Evolutionary conservation across 2,888 invertebrate species (phyloP).

Genomic region (Conomelus anceps): DNA sequence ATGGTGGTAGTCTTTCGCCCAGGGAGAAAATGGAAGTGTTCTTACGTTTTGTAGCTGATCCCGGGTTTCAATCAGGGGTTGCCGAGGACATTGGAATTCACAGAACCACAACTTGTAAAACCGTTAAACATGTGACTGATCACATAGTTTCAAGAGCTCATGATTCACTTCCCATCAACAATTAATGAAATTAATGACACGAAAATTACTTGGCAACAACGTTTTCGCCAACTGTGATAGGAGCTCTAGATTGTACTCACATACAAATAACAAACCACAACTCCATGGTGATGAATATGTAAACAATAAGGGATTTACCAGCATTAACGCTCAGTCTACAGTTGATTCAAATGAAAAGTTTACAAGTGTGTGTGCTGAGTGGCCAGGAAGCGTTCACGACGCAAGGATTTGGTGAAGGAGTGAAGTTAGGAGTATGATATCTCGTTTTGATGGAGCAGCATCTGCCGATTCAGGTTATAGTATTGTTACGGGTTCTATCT

Average conservation of each 20-base stretch:
- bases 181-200: background rate
- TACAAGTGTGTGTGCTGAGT: constrained; percentile 7
- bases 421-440: background rate
- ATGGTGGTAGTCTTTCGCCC: background rate
- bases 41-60: constrained; percentile 1
- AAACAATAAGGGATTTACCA: background rate
- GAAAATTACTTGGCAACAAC: background rate
- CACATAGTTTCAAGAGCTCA: background rate
- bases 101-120: constrained; percentile 13
- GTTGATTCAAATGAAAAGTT: background rate
- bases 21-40: constrained; percentile 3
- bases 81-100: constrained; percentile 14
- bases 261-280: background rate
- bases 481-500: too few relatives aligned
- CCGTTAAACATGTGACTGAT: constrained; percentile 1
- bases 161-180: constrained; percentile 2
- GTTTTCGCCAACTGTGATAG: constrained; percentile 4
- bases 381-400: constrained; percentile 11
- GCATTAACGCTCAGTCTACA: background rate
- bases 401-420: background rate
- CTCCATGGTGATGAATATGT: background rate
- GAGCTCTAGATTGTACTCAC: constrained; percentile 4
- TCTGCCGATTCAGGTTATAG: constrained; percentile 1
- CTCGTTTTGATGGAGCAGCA: background rate
- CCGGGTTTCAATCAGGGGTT: background rate